phyloP scores from a whole-genome alignment of 2,113 vertebrate genomes.

The Thunnus thynnus region DNA sequence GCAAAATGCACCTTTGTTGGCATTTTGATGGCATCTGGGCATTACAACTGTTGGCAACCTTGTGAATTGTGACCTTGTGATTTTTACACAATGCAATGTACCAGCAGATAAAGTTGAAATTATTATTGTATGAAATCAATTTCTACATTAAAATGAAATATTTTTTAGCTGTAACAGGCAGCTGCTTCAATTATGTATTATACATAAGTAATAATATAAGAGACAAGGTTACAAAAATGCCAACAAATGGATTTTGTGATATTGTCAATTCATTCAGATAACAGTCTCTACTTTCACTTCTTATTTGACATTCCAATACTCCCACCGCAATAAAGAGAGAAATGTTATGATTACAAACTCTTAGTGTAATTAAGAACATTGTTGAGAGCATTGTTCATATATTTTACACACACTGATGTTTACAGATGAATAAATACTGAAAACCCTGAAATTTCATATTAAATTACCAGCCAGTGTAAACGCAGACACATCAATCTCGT shows the following conservation, averaged over 20 bases:
- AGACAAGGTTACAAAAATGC: constrained; percentile 18
- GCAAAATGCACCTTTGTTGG: background rate
- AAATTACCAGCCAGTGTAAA: constrained; percentile 62
- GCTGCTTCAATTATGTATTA: background rate
- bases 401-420: constrained; percentile 14
- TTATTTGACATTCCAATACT: constrained; percentile 3
- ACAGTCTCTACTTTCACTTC: background rate
- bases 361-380: background rate
- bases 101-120: background rate
- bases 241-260: background rate
- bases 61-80: too few species aligned
- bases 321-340: too few species aligned
- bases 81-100: background rate
- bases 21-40: background rate
- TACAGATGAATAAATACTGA: constrained; percentile 4
- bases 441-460: background rate
- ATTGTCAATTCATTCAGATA: too few species aligned
- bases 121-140: background rate
- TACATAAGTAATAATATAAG: background rate
- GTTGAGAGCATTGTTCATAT: background rate
- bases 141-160: background rate
- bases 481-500: constrained; percentile 88
- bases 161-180: background rate
- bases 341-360: constrained; percentile 6
- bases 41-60: background rate